phyloP scores from a whole-genome alignment of 2,797 vertebrate genomes.

The Tadarida brasiliensis region DNA sequence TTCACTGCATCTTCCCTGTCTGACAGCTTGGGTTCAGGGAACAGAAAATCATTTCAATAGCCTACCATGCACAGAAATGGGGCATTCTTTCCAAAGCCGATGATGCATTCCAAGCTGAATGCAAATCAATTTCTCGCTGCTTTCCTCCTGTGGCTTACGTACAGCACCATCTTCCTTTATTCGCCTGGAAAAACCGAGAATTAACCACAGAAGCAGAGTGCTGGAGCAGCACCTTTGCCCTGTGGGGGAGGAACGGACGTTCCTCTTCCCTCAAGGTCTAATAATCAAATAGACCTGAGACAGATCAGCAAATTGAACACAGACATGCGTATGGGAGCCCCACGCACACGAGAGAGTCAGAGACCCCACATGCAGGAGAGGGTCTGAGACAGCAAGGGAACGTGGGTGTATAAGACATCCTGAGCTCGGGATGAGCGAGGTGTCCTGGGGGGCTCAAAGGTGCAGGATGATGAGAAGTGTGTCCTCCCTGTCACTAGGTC shows the following conservation, averaged over 20 bases:
- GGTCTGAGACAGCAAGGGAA: neutral
- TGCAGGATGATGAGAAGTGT: neutral
- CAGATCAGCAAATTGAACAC: neutral
- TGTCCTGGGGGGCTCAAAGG: too few relatives aligned
- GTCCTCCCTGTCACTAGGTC: neutral
- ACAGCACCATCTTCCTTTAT: neutral
- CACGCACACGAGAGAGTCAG: too few relatives aligned
- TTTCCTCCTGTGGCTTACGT: conserved; percentile 1
- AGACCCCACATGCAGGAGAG: neutral
- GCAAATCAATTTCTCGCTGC: neutral
- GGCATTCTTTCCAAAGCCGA: neutral
- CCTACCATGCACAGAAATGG: neutral
- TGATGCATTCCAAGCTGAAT: conserved; percentile 18
- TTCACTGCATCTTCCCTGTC: neutral
- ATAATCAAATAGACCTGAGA: neutral
- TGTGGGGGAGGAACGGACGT: neutral
- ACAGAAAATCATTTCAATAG: conserved; percentile 29
- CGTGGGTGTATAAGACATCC: neutral
- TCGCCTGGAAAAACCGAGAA: neutral
- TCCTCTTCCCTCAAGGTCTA: neutral
- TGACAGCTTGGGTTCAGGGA: conserved; percentile 30
- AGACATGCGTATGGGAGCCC: neutral
- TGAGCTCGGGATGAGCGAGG: neutral
- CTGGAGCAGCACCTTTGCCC: neutral
- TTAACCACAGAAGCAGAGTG: neutral